phyloP scores from a whole-genome alignment of 2,113 vertebrate genomes.

The Percopsis transmontana region DNA sequence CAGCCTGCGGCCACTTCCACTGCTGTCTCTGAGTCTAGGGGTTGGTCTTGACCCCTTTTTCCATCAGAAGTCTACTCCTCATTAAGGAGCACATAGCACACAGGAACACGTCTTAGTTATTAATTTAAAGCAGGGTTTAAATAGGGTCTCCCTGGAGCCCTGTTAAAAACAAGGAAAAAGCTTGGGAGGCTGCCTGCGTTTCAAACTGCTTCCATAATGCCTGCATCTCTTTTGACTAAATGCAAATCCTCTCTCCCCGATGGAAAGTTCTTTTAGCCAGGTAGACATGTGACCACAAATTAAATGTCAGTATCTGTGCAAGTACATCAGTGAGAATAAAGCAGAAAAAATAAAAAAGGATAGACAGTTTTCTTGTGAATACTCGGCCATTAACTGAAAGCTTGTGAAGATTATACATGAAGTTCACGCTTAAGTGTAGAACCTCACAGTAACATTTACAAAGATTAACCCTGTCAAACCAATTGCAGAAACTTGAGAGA shows the following conservation, averaged over 20 bases:
- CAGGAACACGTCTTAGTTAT: neutral
- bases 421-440: too few relatives aligned
- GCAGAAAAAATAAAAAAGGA: neutral
- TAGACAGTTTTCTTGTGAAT: neutral
- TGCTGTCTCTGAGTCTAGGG: neutral
- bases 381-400: neutral
- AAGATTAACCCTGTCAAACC: too few relatives aligned
- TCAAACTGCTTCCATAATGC: neutral
- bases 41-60: constrained; percentile 4
- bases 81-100: constrained; percentile 4
- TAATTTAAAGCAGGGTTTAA: neutral
- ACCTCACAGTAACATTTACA: too few relatives aligned
- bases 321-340: neutral
- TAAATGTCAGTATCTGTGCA: neutral
- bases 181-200: neutral
- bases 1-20: constrained; percentile 14
- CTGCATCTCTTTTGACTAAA: neutral
- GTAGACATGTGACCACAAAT: neutral
- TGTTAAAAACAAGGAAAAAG: neutral
- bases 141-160: neutral
- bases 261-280: too few relatives aligned
- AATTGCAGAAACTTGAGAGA: too few relatives aligned
- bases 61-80: constrained; percentile 6
- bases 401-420: neutral
- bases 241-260: neutral